Percentiles rank a stretch among this genome's conserved stretches.
phyloP scores from a whole-genome alignment of 2,797 vertebrate species.

The Hoplostethus mediterraneus region DNA sequence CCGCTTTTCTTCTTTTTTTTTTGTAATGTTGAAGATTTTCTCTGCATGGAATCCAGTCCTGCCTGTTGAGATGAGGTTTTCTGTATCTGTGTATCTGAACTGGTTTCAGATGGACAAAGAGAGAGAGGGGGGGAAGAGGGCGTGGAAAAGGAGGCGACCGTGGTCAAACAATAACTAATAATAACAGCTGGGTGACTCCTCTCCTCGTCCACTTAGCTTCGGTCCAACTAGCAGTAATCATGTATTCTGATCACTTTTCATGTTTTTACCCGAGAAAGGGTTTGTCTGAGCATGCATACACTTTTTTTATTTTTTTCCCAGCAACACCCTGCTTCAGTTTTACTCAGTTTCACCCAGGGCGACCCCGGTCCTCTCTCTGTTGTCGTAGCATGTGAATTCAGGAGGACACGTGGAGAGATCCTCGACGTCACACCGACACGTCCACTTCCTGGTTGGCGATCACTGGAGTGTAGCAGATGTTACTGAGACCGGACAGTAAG shows the following conservation, averaged over 20 bases:
- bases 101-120: slow-evolving; percentile 34
- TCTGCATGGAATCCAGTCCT: slow-evolving; percentile 53
- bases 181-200: slow-evolving; percentile 16
- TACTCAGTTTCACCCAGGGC: slow-evolving; percentile 7
- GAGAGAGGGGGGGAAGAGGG: neutral
- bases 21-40: neutral
- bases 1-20: neutral
- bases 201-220: slow-evolving; percentile 10
- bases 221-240: slow-evolving; percentile 44
- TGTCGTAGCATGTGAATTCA: slow-evolving; percentile 63
- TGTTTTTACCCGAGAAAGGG: slow-evolving; percentile 6
- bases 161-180: neutral
- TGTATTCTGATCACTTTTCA: neutral
- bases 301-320: slow-evolving; percentile 5
- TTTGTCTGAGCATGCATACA: slow-evolving; percentile 35
- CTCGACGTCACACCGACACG: slow-evolving; percentile 59
- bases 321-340: slow-evolving; percentile 24
- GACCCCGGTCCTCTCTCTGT: slow-evolving; percentile 42
- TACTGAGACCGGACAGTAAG: slow-evolving; percentile 27
- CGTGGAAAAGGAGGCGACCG: neutral
- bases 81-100: slow-evolving; percentile 24
- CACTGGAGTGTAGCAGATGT: slow-evolving; percentile 6
- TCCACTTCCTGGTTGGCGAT: slow-evolving; percentile 14
- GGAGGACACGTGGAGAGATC: slow-evolving; percentile 39
- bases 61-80: slow-evolving; percentile 38